Conservation (phyloP, 2,888 invertebrate genomes). For the Campaea margaritaria region DNA sequence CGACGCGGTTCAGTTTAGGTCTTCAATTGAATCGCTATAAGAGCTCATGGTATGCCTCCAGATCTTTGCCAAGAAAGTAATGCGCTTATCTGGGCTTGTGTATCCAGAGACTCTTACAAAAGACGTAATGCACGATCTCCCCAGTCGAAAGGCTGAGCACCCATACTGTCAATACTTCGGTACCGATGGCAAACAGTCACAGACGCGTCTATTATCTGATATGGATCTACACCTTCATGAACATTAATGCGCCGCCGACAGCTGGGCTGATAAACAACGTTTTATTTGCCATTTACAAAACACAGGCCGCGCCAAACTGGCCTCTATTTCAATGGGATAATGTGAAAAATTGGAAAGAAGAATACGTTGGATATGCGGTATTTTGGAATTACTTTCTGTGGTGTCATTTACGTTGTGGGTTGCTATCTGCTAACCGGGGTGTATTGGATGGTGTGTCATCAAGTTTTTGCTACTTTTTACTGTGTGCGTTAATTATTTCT, state of each 20-base stretch:
- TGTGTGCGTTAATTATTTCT: background rate
- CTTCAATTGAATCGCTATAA: no score
- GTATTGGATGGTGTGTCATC: constrained; percentile 14
- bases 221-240: constrained; percentile 79
- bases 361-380: background rate
- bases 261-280: constrained; percentile 72
- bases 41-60: no score
- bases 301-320: constrained; percentile 21
- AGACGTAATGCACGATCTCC: no score
- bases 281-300: constrained; percentile 50
- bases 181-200: constrained; percentile 53
- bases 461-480: constrained; percentile 8
- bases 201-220: constrained; percentile 81
- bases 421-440: constrained; percentile 25
- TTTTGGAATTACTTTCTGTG: constrained; percentile 34
- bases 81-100: no score
- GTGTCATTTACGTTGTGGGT: constrained; percentile 62
- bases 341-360: background rate
- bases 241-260: constrained; percentile 79
- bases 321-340: constrained; percentile 26
- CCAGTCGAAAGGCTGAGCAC: background rate
- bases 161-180: constrained; percentile 12
- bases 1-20: no score
- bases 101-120: no score
- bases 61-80: no score